A percentile compares a stretch with the other conserved stretches of the same genome.
Conservation (phyloP, 2,888 invertebrate genomes). For the Polia nebulosa region DNA sequence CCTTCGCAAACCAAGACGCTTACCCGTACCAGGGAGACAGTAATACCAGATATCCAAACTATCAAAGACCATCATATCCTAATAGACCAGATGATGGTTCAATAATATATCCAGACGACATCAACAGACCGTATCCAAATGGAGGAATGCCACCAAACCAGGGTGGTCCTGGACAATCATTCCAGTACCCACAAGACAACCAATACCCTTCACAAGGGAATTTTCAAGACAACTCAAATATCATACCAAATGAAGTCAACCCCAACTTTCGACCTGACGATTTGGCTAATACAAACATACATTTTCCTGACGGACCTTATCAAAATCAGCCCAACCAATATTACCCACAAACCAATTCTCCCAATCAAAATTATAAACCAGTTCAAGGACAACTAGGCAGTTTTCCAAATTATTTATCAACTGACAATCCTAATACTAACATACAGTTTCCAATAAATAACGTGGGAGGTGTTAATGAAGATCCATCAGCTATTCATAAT, state of each 20-base stretch:
- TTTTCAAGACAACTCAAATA: constrained; percentile 29
- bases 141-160: constrained; percentile 30
- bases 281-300: constrained; percentile 24
- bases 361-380: constrained; percentile 33
- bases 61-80: constrained; percentile 39
- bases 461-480: constrained; percentile 9
- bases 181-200: constrained; percentile 28
- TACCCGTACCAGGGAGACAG: constrained; percentile 46
- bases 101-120: constrained; percentile 40
- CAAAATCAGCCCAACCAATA: constrained; percentile 52
- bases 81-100: constrained; percentile 27
- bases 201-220: constrained; percentile 42
- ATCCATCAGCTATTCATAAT: constrained; percentile 25
- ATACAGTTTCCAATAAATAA: constrained; percentile 22
- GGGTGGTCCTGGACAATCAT: constrained; percentile 3
- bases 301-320: constrained; percentile 38
- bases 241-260: constrained; percentile 11
- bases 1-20: constrained; percentile 34
- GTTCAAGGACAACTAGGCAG: constrained; percentile 4
- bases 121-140: constrained; percentile 34
- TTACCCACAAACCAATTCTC: constrained; percentile 19
- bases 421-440: constrained; percentile 23
- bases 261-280: constrained; percentile 39
- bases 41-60: constrained; percentile 43
- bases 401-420: constrained; percentile 24